phyloP scores from a whole-genome alignment of 2,113 vertebrate species.

The Silurus asotus region DNA sequence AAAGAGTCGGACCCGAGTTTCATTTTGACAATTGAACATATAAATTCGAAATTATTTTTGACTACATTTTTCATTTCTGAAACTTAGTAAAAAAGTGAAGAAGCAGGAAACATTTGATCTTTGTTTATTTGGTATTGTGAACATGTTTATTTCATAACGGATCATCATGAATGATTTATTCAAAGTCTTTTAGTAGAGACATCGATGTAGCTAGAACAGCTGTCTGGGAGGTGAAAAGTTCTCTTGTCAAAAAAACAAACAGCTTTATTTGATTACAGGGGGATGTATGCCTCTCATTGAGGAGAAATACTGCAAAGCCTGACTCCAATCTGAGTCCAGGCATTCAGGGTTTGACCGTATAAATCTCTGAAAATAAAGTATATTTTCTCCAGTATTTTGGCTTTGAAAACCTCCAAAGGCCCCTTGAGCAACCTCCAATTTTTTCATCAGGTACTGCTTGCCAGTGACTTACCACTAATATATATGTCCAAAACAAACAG shows the following conservation, averaged over 20 bases:
- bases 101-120: not conserved
- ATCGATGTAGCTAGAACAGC: conserved; percentile 57
- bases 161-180: conserved; percentile 56
- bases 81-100: not conserved
- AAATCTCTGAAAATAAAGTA: conserved; percentile 68
- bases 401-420: conserved; percentile 60
- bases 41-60: not conserved
- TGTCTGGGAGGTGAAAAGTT: conserved; percentile 62
- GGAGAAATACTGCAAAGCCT: conserved; percentile 51
- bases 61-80: not conserved
- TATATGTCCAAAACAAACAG: conserved; percentile 72
- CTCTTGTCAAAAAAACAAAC: conserved; percentile 60
- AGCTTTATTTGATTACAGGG: conserved; percentile 70
- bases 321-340: conserved; percentile 56
- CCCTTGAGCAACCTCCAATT: conserved; percentile 64
- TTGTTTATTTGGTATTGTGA: conserved; percentile 19
- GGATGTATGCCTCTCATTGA: conserved; percentile 62
- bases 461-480: conserved; percentile 69
- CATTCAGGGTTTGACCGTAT: conserved; percentile 60
- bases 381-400: conserved; percentile 64
- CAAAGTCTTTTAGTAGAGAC: conserved; percentile 56
- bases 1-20: conserved; percentile 22
- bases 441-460: conserved; percentile 56
- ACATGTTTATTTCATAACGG: not conserved
- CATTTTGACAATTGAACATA: not conserved